These are phyloP conservation scores for Drosophila anceps DNA, from an alignment of 2,888 invertebrate genomes.

Conservation along the genomic window DNA sequence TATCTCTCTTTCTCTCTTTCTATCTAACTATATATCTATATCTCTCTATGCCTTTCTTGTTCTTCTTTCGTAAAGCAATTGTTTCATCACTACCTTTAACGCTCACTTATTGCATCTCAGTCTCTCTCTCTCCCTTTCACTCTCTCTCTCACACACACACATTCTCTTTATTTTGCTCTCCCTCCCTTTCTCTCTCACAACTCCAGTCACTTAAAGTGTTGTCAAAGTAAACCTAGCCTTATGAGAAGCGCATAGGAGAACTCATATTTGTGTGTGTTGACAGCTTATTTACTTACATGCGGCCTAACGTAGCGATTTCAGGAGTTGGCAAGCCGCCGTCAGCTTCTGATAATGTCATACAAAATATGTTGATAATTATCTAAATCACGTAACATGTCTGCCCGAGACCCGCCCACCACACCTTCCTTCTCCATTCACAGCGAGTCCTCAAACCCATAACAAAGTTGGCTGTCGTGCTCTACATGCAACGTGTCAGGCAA, in stretches of 20 bases:
- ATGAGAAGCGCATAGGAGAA: conserved; percentile 10
- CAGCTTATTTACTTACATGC: conserved; percentile 28
- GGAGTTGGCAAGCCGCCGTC: conserved; percentile 2
- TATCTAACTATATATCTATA: no score
- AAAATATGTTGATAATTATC: conserved; percentile 66
- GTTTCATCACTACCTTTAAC: no score
- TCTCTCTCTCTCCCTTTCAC: background rate
- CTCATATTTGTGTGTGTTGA: conserved; percentile 22
- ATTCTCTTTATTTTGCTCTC: background rate
- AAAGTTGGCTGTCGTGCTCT: conserved; percentile 44
- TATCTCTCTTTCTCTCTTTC: no score
- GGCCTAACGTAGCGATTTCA: conserved; percentile 15
- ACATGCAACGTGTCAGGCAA: conserved; percentile 68
- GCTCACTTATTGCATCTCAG: no score
- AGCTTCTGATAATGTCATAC: conserved; percentile 47
- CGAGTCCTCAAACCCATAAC: conserved; percentile 12
- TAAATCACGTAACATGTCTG: conserved; percentile 58
- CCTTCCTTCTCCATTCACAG: background rate
- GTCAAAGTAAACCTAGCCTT: background rate
- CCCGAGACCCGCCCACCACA: background rate
- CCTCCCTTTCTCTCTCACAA: background rate
- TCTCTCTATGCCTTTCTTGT: background rate
- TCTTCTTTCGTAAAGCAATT: no score
- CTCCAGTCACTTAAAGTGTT: background rate
- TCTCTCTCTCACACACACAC: background rate